Evolutionary conservation across 37 sponge, comb jelly and placozoan species (phyloP).

Genomic region (Corticium candelabrum): DNA sequence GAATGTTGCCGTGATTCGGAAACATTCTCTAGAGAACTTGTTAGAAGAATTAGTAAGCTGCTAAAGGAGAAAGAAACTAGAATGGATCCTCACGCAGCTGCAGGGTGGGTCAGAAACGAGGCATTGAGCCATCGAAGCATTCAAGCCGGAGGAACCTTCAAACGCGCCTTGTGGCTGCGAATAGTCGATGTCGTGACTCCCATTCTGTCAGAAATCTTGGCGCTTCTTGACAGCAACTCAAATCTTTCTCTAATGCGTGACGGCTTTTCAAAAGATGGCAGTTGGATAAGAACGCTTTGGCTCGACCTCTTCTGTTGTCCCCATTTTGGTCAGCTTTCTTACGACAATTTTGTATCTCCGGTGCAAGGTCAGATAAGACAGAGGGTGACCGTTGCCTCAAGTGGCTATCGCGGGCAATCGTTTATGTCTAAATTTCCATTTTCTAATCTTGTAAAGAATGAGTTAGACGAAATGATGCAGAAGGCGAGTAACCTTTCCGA

Average conservation of each 20-base stretch:
- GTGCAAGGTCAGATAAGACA: neutral
- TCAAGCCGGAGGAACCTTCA: slow-evolving; percentile 3
- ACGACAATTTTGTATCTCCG: neutral
- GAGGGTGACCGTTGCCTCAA: neutral
- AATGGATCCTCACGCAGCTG: neutral
- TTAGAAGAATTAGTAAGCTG: neutral
- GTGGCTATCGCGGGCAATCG: neutral
- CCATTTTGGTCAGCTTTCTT: neutral
- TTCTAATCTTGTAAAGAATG: neutral
- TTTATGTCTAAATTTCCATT: neutral
- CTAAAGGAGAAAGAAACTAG: neutral
- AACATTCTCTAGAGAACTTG: neutral
- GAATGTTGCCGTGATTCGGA: neutral
- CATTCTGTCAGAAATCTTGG: slow-evolving; percentile 47
- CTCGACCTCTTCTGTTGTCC: neutral
- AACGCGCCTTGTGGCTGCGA: slow-evolving; percentile 1
- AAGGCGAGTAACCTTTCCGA: neutral
- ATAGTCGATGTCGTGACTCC: slow-evolving; percentile 30
- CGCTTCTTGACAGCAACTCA: slow-evolving; percentile 24
- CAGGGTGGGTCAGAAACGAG: neutral
- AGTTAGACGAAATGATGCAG: neutral
- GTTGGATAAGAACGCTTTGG: neutral
- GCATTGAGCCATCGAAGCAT: neutral
- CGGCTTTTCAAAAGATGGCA: neutral
- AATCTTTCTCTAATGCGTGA: neutral